Evolutionary conservation across 2,113 vertebrate species (phyloP).

Genomic region (Peromyscus maniculatus): DNA sequence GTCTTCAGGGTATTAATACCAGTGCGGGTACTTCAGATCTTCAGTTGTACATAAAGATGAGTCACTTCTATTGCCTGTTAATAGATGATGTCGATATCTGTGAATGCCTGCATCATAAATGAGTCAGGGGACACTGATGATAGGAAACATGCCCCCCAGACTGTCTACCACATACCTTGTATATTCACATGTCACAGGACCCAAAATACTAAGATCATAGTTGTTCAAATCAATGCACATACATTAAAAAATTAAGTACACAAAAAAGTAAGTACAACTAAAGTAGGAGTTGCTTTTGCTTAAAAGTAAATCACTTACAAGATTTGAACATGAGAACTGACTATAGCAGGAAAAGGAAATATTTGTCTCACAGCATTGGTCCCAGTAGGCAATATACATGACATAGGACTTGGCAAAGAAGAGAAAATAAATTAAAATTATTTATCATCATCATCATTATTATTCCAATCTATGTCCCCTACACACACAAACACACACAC

Average conservation of each 20-base stretch:
- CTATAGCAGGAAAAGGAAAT: not conserved
- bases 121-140: not conserved
- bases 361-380: not conserved
- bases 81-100: not conserved
- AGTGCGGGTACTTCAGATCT: too few relatives aligned
- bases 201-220: not conserved
- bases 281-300: not conserved
- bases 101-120: not conserved
- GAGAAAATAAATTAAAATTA: not conserved
- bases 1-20: too few relatives aligned
- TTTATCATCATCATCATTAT: not conserved
- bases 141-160: not conserved
- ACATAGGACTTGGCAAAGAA: not conserved
- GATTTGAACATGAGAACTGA: not conserved
- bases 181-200: not conserved
- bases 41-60: not conserved
- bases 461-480: not conserved
- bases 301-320: not conserved
- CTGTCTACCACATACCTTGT: not conserved
- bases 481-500: too few relatives aligned
- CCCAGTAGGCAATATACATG: not conserved
- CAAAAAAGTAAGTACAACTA: constrained; percentile 7
- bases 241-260: not conserved
- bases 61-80: not conserved
- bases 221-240: not conserved